Base-by-base conservation (phyloP, 2,113 vertebrate genomes). In the Periophthalmodon schlosseri region DNA sequence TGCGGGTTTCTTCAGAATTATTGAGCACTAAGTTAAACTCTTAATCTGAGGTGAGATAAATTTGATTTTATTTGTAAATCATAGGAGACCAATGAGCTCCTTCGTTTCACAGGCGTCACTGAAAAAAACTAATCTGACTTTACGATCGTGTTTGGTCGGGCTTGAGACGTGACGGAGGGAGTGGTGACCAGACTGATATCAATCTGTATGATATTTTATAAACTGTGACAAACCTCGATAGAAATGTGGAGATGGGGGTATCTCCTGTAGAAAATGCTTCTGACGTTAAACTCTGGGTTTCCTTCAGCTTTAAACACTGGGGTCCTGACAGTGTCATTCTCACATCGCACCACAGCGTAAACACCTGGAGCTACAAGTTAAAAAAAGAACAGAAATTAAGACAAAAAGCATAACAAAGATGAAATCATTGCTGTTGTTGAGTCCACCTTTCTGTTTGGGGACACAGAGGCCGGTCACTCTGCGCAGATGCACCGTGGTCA, bases 261-360 rank as follows among this genome's bases (percentile, higher is more conserved):
- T 81, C 91, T 92, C 70, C 93, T 92, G 86, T 95, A 95, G 86
- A 95, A 95, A 63, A 95, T 90, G 21, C 88, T 75, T 67, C 94
- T 92, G 36, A 92, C 80, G 86, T 95, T 94, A 78, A 95, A 94
- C 70, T 95, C 93, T 0, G 94, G 94, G 83, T 84, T 94, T 70
- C 83, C 81, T 13, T 90, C 81, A 5, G 74, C 84, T 70, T 89
- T 88, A 75, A 94, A 91, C 34, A 94, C 86, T 0, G n/a, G 78
- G 0, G 95, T 94, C 74, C 80, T 88, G 34, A 95, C 69, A 47
- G 77, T 72, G 68, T 89, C 46, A 1, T 88, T 87, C 71, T 95
- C 95, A 74, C 94, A 94, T 2, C 88, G 88, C 33, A 95, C 83
- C 1, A 92, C 54, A 13, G 91, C 94, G 15, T 94, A 95, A 61